These are phyloP conservation scores for Syrmaticus mikado DNA, from an alignment of 2,113 vertebrate genomes.

Conservation along the genomic window DNA sequence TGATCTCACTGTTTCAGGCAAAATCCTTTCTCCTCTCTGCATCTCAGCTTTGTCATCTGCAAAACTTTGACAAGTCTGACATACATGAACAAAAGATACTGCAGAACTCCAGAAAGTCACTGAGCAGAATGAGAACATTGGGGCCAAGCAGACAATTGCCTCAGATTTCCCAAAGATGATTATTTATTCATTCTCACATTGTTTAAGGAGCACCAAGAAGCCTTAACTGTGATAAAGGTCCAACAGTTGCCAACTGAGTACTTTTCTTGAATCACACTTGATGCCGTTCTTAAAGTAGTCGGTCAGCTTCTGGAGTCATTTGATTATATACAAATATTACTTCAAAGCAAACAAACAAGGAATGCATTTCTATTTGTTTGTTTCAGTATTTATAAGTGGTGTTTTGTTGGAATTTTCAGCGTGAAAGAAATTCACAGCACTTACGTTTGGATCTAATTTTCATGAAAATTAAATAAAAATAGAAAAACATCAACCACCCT, in stretches of 20 bases:
- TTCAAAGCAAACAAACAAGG: conserved; percentile 61
- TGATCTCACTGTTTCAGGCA: conserved; percentile 46
- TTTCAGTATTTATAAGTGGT: conserved; percentile 45
- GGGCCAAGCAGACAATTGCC: not conserved
- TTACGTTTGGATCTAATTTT: conserved; percentile 30
- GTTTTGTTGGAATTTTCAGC: conserved; percentile 42
- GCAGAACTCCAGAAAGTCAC: not conserved
- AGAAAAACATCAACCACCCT: conserved; percentile 4
- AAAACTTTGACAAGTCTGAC: not conserved
- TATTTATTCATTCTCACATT: conserved; percentile 32
- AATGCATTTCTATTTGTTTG: conserved; percentile 61
- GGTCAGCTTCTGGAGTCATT: conserved; percentile 59
- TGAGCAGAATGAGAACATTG: accelerated
- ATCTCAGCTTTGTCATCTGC: not conserved
- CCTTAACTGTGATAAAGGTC: conserved; percentile 40
- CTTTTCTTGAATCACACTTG: conserved; percentile 58
- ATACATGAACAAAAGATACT: not conserved
- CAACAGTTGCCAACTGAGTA: not conserved
- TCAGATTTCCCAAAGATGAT: not conserved
- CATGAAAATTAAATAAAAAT: conserved; percentile 30
- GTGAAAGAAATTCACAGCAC: conserved; percentile 3
- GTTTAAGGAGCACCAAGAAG: not conserved
- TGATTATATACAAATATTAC: conserved; percentile 54
- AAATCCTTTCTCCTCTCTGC: conserved; percentile 44
- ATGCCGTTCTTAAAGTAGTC: conserved; percentile 50